A percentile compares a stretch with the other conserved stretches of the same genome.
Conservation (phyloP, 92 coral and sea anemone species). For the Epizoanthus scotinus region DNA sequence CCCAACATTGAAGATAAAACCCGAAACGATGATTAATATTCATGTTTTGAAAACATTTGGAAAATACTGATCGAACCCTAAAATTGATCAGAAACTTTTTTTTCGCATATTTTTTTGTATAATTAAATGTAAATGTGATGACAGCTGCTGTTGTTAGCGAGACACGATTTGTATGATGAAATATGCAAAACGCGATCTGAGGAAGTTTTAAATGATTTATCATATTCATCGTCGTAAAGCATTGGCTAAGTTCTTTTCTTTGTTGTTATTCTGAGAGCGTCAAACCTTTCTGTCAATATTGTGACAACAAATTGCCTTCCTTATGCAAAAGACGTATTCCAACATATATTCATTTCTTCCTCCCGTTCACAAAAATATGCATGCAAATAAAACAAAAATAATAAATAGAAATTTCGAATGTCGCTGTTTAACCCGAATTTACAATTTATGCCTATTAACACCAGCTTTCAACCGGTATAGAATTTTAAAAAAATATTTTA, state of each 20-base stretch:
- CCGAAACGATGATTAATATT: no score
- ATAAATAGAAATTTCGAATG: not conserved
- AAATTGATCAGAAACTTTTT: not conserved
- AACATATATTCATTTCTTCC: not conserved
- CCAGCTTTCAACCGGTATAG: constrained; percentile 4
- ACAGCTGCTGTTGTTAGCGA: constrained; percentile 15
- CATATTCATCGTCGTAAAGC: not conserved
- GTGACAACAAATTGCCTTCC: constrained; percentile 22
- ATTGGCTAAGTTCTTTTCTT: constrained; percentile 8
- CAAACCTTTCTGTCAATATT: constrained; percentile 22
- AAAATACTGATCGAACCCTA: no score
- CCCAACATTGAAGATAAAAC: no score
- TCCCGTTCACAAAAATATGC: constrained; percentile 23
- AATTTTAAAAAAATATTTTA: constrained; percentile 15
- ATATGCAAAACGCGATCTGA: constrained; percentile 36
- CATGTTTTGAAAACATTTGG: no score
- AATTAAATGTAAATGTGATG: not conserved
- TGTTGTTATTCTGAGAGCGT: constrained; percentile 7
- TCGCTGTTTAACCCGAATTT: not conserved
- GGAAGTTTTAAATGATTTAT: constrained; percentile 29
- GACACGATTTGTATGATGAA: not conserved
- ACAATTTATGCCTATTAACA: constrained; percentile 5
- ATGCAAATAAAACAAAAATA: constrained; percentile 7
- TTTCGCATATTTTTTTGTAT: not conserved
- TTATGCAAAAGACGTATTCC: not conserved